phyloP scores from a whole-genome alignment of 1,140 invertebrate species.

The Vollenhovia emeryi region DNA sequence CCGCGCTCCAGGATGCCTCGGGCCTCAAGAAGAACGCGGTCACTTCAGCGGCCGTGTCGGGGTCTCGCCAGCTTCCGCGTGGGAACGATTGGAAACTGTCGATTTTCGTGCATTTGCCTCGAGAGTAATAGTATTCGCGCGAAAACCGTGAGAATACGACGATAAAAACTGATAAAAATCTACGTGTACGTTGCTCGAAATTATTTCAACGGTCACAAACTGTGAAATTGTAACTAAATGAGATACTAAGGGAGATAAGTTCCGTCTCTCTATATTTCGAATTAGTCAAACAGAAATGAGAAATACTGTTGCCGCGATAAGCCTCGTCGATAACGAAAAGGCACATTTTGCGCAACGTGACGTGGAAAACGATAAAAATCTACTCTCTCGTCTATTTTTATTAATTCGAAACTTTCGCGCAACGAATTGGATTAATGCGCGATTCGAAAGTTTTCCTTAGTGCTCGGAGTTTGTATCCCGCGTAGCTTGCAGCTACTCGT shows the following conservation, averaged over 20 bases:
- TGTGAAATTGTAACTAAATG: not conserved
- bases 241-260: not conserved
- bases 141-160: not conserved
- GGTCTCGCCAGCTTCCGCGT: slow-evolving; percentile 41
- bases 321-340: not conserved
- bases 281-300: not conserved
- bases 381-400: not conserved
- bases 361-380: slow-evolving; percentile 12
- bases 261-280: not conserved
- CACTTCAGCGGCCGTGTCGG: slow-evolving; percentile 42
- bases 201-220: not conserved
- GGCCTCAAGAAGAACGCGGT: slow-evolving; percentile 30
- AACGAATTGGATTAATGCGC: slow-evolving; percentile 51
- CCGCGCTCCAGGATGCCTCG: slow-evolving; percentile 51
- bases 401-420: slow-evolving; percentile 46
- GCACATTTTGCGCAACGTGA: not conserved
- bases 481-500: slow-evolving; percentile 49
- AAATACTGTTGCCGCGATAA: not conserved
- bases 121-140: not conserved
- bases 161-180: not conserved
- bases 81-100: slow-evolving; percentile 18
- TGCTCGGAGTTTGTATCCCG: slow-evolving; percentile 27
- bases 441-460: slow-evolving; percentile 42
- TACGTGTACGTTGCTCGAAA: not conserved
- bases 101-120: slow-evolving; percentile 36